A percentile compares a stretch with the other conserved stretches of the same genome.
Conservation (phyloP, 2,797 vertebrate genomes). For the Perodicticus potto region DNA sequence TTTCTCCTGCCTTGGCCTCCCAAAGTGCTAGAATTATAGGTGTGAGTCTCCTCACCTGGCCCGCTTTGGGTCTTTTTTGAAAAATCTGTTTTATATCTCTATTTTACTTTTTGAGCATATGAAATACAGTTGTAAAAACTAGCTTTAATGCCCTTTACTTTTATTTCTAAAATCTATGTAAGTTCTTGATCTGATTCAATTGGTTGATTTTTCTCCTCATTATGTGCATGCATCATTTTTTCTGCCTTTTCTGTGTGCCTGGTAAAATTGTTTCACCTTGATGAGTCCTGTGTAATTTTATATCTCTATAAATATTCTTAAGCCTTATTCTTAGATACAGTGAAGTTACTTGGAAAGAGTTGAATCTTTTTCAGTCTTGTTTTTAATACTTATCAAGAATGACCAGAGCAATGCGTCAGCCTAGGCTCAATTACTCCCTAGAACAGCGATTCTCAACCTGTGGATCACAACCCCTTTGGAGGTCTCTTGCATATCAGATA, state of each 20-base stretch:
- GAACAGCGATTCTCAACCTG: too few relatives aligned
- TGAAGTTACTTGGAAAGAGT: not conserved
- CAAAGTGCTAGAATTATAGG: too few relatives aligned
- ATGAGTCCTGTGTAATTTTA: not conserved
- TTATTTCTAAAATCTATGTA: not conserved
- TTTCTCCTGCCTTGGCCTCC: too few relatives aligned
- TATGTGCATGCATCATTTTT: not conserved
- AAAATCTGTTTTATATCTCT: too few relatives aligned
- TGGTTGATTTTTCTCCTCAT: not conserved
- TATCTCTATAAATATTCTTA: not conserved
- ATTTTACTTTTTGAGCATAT: not conserved
- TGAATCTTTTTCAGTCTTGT: not conserved
- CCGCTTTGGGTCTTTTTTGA: not conserved
- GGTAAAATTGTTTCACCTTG: not conserved
- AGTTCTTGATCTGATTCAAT: not conserved
- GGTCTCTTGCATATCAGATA: too few relatives aligned
- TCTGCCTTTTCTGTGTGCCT: not conserved
- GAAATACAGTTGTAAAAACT: not conserved
- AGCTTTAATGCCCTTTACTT: not conserved
- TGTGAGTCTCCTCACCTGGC: too few relatives aligned
- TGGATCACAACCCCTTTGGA: too few relatives aligned
- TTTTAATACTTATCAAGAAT: not conserved
- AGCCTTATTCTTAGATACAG: not conserved
- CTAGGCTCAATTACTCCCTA: not conserved
- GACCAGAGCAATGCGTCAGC: not conserved